Conservation (phyloP, 1,140 invertebrate genomes). For the Chrysoperla carnea region DNA sequence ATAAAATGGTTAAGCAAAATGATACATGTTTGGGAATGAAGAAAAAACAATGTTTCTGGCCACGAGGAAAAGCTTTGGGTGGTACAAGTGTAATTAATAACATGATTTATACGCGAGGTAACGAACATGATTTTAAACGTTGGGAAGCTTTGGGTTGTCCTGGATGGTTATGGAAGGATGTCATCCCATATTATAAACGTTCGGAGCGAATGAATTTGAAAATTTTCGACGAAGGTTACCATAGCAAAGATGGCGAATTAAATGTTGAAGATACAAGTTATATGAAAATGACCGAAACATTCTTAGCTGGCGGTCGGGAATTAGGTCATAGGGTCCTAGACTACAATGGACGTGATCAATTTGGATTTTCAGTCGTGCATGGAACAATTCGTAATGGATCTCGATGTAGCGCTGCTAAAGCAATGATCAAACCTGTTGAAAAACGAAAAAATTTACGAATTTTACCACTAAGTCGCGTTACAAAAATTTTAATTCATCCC, state of each 20-base stretch:
- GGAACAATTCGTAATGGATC: slow-evolving; percentile 17
- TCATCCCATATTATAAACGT: slow-evolving; percentile 45
- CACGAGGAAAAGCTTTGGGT: slow-evolving; percentile 40
- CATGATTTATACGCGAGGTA: slow-evolving; percentile 65
- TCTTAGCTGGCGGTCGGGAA: slow-evolving; percentile 4
- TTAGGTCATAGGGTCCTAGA: slow-evolving; percentile 4
- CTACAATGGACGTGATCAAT: slow-evolving; percentile 3
- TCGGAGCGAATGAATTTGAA: slow-evolving; percentile 33
- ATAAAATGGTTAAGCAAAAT: slow-evolving; percentile 49
- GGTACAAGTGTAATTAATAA: slow-evolving; percentile 61
- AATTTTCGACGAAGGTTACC: slow-evolving; percentile 26
- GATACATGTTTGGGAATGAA: slow-evolving; percentile 41
- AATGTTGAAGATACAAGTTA: slow-evolving; percentile 39
- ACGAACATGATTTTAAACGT: slow-evolving; percentile 51
- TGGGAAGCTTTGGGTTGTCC: slow-evolving; percentile 38
- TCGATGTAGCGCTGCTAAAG: slow-evolving; percentile 28
- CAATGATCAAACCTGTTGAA: slow-evolving; percentile 25
- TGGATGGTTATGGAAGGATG: slow-evolving; percentile 53
- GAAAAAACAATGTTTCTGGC: slow-evolving; percentile 30
- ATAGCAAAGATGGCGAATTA: slow-evolving; percentile 41
- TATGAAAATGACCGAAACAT: slow-evolving; percentile 25
- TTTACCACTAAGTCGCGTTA: slow-evolving; percentile 23
- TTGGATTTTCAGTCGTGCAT: slow-evolving; percentile 6
- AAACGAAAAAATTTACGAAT: slow-evolving; percentile 29
- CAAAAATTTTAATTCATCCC: slow-evolving; percentile 13